A percentile compares a stretch with the other conserved stretches of the same genome.
phyloP scores from a whole-genome alignment of 2,113 vertebrate species.

The Trogon surrucura region DNA sequence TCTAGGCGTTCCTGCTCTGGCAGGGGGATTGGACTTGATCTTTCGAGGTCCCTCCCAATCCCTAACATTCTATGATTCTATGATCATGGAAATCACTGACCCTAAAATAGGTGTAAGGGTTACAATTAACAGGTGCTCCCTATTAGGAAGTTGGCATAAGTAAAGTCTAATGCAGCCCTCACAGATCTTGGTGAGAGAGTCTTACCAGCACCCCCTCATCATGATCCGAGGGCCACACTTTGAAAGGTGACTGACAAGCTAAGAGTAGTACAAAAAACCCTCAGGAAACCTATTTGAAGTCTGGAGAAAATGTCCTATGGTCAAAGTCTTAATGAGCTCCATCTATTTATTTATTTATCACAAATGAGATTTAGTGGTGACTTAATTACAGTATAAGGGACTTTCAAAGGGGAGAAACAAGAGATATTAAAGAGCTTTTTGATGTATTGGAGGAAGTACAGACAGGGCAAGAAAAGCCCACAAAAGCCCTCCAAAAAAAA shows the following conservation, averaged over 20 bases:
- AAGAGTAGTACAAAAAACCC: not conserved
- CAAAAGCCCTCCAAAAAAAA: too few species aligned
- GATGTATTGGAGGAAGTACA: not conserved
- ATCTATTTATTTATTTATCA: not conserved
- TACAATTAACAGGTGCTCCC: not conserved
- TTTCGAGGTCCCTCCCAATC: too few species aligned
- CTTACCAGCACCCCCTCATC: not conserved
- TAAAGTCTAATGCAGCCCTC: not conserved
- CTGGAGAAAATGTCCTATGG: not conserved
- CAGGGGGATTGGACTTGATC: too few species aligned
- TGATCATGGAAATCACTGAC: not conserved
- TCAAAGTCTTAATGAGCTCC: not conserved
- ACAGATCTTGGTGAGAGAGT: not conserved
- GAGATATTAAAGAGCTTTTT: not conserved
- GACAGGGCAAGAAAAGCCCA: not conserved
- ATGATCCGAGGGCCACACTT: not conserved
- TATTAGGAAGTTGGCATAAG: not conserved
- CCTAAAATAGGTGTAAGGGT: not conserved
- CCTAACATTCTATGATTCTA: too few species aligned
- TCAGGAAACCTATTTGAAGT: not conserved
- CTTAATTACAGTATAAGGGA: not conserved
- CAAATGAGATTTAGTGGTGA: not conserved
- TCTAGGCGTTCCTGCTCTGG: too few species aligned
- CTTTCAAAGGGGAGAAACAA: not conserved
- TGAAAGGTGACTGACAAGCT: not conserved